A percentile compares a stretch with the other conserved stretches of the same genome.
These are phyloP conservation scores for Rhagologus leucostigma DNA, from an alignment of 2,113 vertebrate genomes.

Conservation along the genomic window DNA sequence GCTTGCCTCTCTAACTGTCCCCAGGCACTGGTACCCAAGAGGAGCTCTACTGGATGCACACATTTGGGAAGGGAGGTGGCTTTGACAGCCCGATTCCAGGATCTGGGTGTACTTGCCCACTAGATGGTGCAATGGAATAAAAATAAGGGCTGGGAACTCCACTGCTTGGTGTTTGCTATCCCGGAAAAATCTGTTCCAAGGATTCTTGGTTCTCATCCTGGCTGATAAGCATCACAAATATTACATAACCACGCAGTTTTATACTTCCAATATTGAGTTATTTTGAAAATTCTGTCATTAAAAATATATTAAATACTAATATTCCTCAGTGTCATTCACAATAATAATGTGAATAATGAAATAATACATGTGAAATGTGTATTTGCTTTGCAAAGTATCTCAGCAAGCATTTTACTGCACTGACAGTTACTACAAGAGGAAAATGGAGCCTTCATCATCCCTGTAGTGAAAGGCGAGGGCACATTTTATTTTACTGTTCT, in stretches of 20 bases:
- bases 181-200: background rate
- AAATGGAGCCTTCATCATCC: background rate
- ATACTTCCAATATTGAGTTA: background rate
- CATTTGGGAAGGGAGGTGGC: accelerated
- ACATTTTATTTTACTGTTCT: background rate
- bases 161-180: background rate
- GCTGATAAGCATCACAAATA: background rate
- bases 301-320: background rate
- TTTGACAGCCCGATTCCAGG: background rate
- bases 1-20: background rate
- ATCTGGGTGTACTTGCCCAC: background rate
- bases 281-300: background rate
- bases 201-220: background rate
- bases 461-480: background rate
- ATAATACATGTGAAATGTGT: no score
- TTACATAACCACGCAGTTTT: background rate
- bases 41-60: background rate
- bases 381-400: background rate
- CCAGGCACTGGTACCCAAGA: background rate
- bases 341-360: background rate
- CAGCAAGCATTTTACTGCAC: background rate
- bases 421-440: background rate
- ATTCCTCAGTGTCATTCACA: background rate
- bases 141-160: background rate
- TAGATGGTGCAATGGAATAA: slow-evolving; percentile 60